Evolutionary conservation across 2,113 vertebrate genomes (phyloP).

Genomic region (Marcusenius ussheri): DNA sequence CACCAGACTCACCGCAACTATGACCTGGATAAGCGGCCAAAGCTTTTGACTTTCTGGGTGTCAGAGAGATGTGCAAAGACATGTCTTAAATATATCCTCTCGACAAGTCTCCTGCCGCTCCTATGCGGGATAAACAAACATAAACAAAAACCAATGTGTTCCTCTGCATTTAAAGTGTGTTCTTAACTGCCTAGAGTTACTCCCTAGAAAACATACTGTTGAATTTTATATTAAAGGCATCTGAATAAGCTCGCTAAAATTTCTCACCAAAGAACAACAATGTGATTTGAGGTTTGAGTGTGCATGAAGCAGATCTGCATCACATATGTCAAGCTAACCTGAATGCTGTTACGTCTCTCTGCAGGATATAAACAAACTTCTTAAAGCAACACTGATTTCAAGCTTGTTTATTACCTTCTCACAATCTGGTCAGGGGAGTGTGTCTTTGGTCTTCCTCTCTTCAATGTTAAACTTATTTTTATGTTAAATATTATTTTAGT

Average conservation of each 20-base stretch:
- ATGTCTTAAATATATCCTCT: neutral
- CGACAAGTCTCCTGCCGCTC: neutral
- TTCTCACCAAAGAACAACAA: neutral
- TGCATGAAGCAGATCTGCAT: neutral
- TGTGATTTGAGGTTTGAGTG: neutral
- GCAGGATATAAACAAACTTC: neutral
- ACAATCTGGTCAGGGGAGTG: neutral
- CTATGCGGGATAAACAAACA: neutral
- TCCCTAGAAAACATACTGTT: neutral
- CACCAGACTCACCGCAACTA: neutral
- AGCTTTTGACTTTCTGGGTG: neutral
- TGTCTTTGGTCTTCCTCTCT: neutral
- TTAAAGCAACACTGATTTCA: neutral
- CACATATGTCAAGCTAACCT: neutral
- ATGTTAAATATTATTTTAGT: neutral
- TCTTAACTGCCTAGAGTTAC: neutral
- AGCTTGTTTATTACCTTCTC: neutral
- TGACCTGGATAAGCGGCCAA: neutral
- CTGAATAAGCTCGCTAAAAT: neutral
- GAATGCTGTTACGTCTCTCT: neutral
- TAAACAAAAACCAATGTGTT: neutral
- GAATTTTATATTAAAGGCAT: neutral
- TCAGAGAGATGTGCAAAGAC: neutral
- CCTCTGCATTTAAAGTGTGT: neutral
- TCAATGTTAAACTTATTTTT: neutral